These are phyloP conservation scores for Drosophila malerkotliana DNA, from an alignment of 1,140 invertebrate genomes.

Conservation along the genomic window DNA sequence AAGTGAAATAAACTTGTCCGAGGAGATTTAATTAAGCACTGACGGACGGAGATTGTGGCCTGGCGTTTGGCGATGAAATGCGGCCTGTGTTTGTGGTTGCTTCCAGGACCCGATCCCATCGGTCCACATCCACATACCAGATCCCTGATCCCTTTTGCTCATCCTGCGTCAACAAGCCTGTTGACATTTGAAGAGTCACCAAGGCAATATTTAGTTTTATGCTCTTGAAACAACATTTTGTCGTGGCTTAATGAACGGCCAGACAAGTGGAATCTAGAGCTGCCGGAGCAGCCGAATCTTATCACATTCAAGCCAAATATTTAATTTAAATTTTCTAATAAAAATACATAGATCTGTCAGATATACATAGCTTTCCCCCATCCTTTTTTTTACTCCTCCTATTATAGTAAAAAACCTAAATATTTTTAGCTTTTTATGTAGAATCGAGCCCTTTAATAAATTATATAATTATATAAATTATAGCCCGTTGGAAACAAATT, in stretches of 20 bases:
- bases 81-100: slow-evolving; percentile 5
- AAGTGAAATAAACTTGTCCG: slow-evolving; percentile 60
- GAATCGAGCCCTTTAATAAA: neutral
- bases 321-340: too few relatives aligned
- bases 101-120: slow-evolving; percentile 13
- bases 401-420: too few relatives aligned
- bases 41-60: slow-evolving; percentile 38
- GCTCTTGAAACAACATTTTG: slow-evolving; percentile 34
- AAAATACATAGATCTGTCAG: too few relatives aligned
- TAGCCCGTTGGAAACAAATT: neutral
- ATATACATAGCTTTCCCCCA: too few relatives aligned
- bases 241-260: slow-evolving; percentile 54
- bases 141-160: slow-evolving; percentile 26
- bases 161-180: slow-evolving; percentile 8
- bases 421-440: too few relatives aligned
- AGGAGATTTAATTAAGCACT: slow-evolving; percentile 72
- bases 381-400: too few relatives aligned
- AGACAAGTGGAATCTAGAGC: slow-evolving; percentile 44
- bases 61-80: neutral
- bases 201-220: slow-evolving; percentile 53
- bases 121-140: slow-evolving; percentile 1
- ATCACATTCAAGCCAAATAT: neutral
- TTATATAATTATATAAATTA: neutral
- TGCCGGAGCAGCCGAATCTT: neutral
- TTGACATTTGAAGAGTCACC: slow-evolving; percentile 58